Base-by-base conservation (phyloP, 1,140 invertebrate species). In the Lasaia peninsularis region DNA sequence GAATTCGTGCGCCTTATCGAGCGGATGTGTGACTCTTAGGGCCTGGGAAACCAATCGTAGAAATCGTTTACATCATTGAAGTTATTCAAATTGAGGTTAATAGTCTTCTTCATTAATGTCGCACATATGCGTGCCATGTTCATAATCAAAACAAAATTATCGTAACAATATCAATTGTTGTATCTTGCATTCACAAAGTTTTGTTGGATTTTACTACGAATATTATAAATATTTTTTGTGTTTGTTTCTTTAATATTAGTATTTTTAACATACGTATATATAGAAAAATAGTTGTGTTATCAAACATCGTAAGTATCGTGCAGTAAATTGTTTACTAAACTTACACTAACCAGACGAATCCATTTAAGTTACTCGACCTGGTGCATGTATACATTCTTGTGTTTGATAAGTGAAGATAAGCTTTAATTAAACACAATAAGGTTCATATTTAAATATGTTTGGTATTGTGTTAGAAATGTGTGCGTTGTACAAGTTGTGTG, bases 41-140 rank as follows among this genome's bases (percentile, higher is more conserved):
- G 73, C 73, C 69, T 74, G 70, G 75, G 73, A 74, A 80, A 75
- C 67, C 76, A 77, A 78, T 82, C 73, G 71, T 67, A 78, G 75
- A 80, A 78, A 73, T 78, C 82, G 76, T 81, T 80, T 81, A 77
- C 77, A 79, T 73, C 76, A 78, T 78, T 85, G 77, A 86, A 85
- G 78, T 80, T 76, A 82, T 86, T 78, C 65, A 74, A 84, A 88
- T 82, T 80, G 82, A 88, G 82, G 85, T 88, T 88, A 88, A 86
- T 86, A 77, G 75, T 78, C 71, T 79, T 69, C 73, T 79, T 79
- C 74, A 80, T 75, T 78, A 69, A 77, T 82, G 85, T 85, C 82
- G 69, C 81, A 88, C 82, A 85, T 78, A 84, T 85, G 85, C 74
- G 80, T 78, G 66, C 75, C 80, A 84, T 84, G 79, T 78, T 82